Base-by-base conservation (phyloP, 30 jellyfish, hydroid and myxozoan species). In the Morbakka virulenta region DNA sequence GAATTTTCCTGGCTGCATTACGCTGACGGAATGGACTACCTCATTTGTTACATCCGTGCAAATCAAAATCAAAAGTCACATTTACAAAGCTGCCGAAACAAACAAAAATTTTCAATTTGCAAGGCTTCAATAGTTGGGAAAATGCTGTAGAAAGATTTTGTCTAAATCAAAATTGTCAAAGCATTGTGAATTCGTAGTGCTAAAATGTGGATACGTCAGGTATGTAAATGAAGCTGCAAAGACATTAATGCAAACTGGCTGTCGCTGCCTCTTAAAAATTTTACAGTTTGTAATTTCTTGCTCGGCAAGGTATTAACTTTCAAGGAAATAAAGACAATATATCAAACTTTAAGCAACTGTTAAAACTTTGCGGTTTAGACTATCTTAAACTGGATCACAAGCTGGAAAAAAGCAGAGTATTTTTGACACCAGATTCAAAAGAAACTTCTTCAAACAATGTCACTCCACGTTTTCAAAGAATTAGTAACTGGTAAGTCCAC, bases 221-320 rank as follows among this genome's bases (percentile, higher is more conserved):
- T 68, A 4, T 30, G 64, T 61, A 32, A 35, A 30, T 35, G 34
- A 32, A 77, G 64, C 73, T 28, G 29, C 27, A 35, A 33, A 29
- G 65, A n/a, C n/a, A n/a, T n/a, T n/a, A n/a, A n/a, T n/a, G n/a
- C n/a, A n/a, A n/a, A n/a, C n/a, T n/a, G n/a, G 65, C 51, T 83
- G 85, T 28, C 35, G 49, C 27, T 77, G 81, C 50, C 64, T 77
- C 63, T 13, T 62, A 34, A 63, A 77, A 77, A 77, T 64, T 35
- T 17, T 63, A n/a, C 78, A 76, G 41, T 28, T 21, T 77, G 28
- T 33, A 31, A 33, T 77, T 3, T 36, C 50, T 64, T 31, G 73
- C 83, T 17, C 79, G 89, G 14, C 89, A 77, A 66, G 89, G 89
- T 14, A 36, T 62, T 28, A 83, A 82, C 31, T 49, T 77, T 13